These are phyloP conservation scores for Morelia viridis DNA, from an alignment of 2,797 vertebrate species.

Conservation along the genomic window DNA sequence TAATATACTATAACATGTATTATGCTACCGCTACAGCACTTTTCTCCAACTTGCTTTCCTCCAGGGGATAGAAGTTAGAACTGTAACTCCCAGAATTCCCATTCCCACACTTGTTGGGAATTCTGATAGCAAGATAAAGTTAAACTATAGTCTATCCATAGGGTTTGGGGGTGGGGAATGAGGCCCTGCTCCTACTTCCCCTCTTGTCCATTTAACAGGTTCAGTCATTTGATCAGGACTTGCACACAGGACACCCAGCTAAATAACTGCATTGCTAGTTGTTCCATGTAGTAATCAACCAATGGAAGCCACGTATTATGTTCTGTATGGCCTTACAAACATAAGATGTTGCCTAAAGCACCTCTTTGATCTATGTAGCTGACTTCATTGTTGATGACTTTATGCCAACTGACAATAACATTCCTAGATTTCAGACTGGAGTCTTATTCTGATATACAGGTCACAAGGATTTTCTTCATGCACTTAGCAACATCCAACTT, in stretches of 20 bases:
- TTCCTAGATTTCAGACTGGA: neutral
- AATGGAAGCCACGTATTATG: neutral
- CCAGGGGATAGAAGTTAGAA: no score
- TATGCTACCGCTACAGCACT: no score
- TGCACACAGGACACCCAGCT: neutral
- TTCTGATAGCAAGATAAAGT: neutral
- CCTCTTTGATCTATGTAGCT: neutral
- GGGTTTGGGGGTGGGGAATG: neutral
- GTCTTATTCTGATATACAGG: neutral
- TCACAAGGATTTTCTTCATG: neutral
- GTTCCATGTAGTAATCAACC: neutral
- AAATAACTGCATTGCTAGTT: neutral
- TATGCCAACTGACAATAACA: neutral
- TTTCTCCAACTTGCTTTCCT: no score
- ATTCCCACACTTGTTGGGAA: neutral
- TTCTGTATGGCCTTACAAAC: neutral
- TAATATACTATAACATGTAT: no score
- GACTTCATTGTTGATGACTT: neutral
- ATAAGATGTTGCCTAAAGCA: neutral
- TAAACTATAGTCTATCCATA: neutral
- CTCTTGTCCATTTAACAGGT: neutral
- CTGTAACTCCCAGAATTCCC: neutral
- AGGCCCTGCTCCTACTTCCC: neutral
- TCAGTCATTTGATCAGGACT: neutral
- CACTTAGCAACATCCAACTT: neutral